Evolutionary conservation across 2,888 invertebrate genomes (phyloP).

Genomic region (Leptarthrus brevirostris): DNA sequence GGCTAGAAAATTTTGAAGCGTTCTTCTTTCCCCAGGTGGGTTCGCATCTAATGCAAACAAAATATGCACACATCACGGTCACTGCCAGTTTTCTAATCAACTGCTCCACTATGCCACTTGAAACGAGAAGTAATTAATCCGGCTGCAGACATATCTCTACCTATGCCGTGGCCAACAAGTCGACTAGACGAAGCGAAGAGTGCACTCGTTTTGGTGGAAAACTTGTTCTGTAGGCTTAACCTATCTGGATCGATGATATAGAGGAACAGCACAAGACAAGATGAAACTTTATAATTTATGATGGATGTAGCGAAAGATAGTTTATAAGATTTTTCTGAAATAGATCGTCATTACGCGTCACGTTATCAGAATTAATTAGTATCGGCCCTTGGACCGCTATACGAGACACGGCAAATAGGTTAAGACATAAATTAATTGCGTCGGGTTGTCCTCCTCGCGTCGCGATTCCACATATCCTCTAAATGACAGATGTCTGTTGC

Average conservation of each 20-base stretch:
- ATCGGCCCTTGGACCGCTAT: slow-evolving; percentile 35
- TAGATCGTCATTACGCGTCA: slow-evolving; percentile 53
- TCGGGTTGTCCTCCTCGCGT: not conserved
- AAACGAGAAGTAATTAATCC: slow-evolving; percentile 22
- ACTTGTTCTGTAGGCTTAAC: slow-evolving; percentile 28
- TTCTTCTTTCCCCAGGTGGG: not conserved
- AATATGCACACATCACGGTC: slow-evolving; percentile 29
- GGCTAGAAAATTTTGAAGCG: not conserved
- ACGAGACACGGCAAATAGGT: slow-evolving; percentile 41
- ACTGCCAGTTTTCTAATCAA: slow-evolving; percentile 45
- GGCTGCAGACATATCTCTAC: not conserved
- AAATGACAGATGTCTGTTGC: slow-evolving; percentile 22
- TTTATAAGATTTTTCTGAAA: slow-evolving; percentile 52
- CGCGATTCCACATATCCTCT: not conserved
- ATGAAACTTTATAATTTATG: slow-evolving; percentile 46
- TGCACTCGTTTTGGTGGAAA: slow-evolving; percentile 22
- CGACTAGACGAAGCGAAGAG: not conserved
- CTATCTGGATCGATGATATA: not conserved
- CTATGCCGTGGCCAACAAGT: not conserved
- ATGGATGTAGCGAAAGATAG: slow-evolving; percentile 50
- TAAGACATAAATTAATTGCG: slow-evolving; percentile 51
- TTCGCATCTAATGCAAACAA: slow-evolving; percentile 3
- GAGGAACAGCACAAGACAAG: slow-evolving; percentile 34
- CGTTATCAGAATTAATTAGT: slow-evolving; percentile 54
- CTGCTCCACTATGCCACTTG: slow-evolving; percentile 38